Evolutionary conservation across 1,140 invertebrate genomes (phyloP), one percentile per base, ranked within the genome.

Genomic region (Batillaria attramentaria): DNA sequence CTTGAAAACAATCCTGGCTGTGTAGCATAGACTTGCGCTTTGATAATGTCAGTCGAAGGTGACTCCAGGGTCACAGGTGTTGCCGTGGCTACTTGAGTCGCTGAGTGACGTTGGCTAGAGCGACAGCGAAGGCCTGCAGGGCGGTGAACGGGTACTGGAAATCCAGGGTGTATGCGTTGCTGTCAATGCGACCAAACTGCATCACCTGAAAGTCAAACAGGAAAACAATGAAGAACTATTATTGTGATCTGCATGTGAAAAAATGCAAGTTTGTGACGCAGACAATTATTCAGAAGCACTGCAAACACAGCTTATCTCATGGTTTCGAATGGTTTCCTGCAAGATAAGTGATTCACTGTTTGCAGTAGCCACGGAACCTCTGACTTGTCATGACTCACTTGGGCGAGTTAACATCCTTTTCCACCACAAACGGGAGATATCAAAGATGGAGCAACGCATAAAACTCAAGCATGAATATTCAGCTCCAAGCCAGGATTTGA

Each of bases 91-190:
- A 99, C 93, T 99, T 99, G 74, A 99, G 94, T 89, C 98, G 94
- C 92, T 99, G 98, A 72, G 98, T 99, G 65, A 99, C 98, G 91
- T 99, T 99, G 79, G 98, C 98, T 85, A 99, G 93, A 68, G 98
- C 98, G 70, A 99, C 97, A 66, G 97, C 96, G 92, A 99, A 99
- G 41, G 98, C 98, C 93, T 99, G 98, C 69, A 99, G 93, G 77
- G 98, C 97, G 72, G 97, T 98, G 92, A 99, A 99, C 28, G 98
- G 98, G 92, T 99, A 98, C 90, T 99, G 97, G 92, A 99, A 99
- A 92, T 99, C 98, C 87, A 99, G 91, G 0, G 98, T 99, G 91
- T 99, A 99, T 24, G 98, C 97, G 91, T 99, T 99, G 81, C 96
- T 96, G 92, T 99, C 98, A 86, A 99, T 99, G 78, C 98, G 93